Evolutionary conservation across 2,888 invertebrate species (phyloP).

Genomic region (Alloplasta piceator): DNA sequence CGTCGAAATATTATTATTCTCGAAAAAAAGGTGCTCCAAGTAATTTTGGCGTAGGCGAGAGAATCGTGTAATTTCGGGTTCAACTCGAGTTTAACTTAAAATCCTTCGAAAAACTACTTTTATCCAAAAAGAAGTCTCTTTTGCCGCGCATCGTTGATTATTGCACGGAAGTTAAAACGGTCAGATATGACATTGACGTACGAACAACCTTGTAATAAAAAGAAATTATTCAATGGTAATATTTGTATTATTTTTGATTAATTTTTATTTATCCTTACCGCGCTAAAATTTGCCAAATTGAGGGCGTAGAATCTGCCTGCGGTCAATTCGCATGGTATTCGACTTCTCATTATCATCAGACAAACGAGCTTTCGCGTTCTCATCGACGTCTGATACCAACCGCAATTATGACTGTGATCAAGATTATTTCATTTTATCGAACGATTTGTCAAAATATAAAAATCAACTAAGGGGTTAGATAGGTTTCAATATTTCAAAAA

Average conservation of each 20-base stretch:
- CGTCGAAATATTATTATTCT: no score
- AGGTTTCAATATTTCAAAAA: no score
- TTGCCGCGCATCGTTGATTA: constrained; percentile 7
- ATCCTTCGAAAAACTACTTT: no score
- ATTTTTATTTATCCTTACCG: constrained; percentile 33
- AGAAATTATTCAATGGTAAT: no score
- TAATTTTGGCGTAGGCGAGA: no score
- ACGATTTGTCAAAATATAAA: no score
- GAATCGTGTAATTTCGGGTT: no score
- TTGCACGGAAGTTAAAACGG: constrained; percentile 63
- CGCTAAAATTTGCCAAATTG: constrained; percentile 42
- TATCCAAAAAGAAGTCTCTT: no score
- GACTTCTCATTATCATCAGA: constrained; percentile 39
- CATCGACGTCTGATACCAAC: constrained; percentile 44
- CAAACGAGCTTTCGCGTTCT: constrained; percentile 33
- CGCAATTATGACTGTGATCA: neutral
- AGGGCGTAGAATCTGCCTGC: constrained; percentile 52
- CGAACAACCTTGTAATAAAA: constrained; percentile 55
- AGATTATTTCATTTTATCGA: no score
- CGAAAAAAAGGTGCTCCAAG: no score
- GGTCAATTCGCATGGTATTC: constrained; percentile 40
- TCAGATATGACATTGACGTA: constrained; percentile 65
- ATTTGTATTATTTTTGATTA: neutral
- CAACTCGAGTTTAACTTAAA: no score
- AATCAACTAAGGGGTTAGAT: no score